Evolutionary conservation across 2,797 vertebrate genomes (phyloP), one percentile per base, ranked within the genome.

Genomic region (Crocodylus rhombifer): DNA sequence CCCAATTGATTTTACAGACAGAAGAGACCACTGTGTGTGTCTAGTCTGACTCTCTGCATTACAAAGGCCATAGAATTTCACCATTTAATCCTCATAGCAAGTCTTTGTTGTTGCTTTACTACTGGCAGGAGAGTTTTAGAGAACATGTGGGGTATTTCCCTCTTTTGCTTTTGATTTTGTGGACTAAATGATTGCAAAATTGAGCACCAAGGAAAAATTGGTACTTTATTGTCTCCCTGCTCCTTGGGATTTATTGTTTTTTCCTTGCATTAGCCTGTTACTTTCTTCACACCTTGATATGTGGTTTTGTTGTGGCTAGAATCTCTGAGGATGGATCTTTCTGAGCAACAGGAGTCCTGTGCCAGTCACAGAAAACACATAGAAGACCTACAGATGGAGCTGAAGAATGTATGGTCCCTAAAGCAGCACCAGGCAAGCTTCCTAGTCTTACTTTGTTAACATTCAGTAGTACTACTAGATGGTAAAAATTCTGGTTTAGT

Each of bases 291-390:
- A 15, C 36, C 65, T 14, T 80, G 33, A 67, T 84, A 90, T 30
- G 94, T 84, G 80, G 8, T 95, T 76, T 91, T 62, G 11, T 87
- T 93, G 58, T 88, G 87, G 21, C 71, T 95, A 98, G 99, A 99
- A 91, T 98, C 99, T 95, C 98, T 99, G 91, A 98, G 98, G 74
- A 97, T 98, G 80, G 99, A 99, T 97, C 96, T 99, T 93, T 98
- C 97, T 6, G 98, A 99, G 95, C 98, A 99, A 93, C 98, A 98
- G 88, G 98, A 98, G 0, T 97, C 97, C 61, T 99, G 98, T 98
- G 98, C 97, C 15, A 96, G 97, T 96, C 98, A 99, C 92, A 99
- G 98, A 98, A 98, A 99, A 97, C 98, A 99, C 97, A 97, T 99
- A 84, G 99, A 98, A 81, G 98, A 98, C 57, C 98, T 99, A 28